Base-by-base conservation (phyloP, 2,797 vertebrate genomes). In the Myotis daubentonii region DNA sequence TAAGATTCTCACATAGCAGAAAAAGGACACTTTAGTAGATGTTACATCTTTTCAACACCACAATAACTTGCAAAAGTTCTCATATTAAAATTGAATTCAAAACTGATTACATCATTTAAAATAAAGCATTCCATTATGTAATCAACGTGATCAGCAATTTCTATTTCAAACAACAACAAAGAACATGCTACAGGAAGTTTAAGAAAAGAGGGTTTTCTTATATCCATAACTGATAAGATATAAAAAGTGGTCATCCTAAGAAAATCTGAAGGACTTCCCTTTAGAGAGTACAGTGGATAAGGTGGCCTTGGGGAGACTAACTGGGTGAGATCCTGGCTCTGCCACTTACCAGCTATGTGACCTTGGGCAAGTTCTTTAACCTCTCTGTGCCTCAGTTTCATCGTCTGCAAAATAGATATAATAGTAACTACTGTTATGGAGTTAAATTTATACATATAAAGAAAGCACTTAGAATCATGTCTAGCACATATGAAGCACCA, bases 51-150 rank as follows among this genome's bases (percentile, higher is more conserved):
- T 89, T 85, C 76, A 93, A 96, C 19, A 80, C 23, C n/a, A 95
- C 38, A 89, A 30, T 82, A 92, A 94, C 88, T 79, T 94, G 20
- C 28, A 76, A 80, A 96, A 80, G 60, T 92, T 94, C 78, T 87
- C 51, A 89, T n/a, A 88, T 82, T 96, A 96, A 94, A 96, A 88
- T 5, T 91, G 60, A 95, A 93, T 41, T 87, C 66, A 90, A 80
- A 91, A 36, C 6, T 70, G 80, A 94, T 75, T 36, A 83, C n/a
- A 83, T 91, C 75, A 79, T 80, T 91, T 93, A 93, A 89, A 93
- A 68, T 93, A 93, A 89, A 93, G 94, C 44, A 92, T 62, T 92
- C 41, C 76, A 88, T 91, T 93, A 65, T 91, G 23, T 15, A 85
- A 75, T 76, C 57, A 55, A 83, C 91, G 23, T 93, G 47, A 70